phyloP scores from a whole-genome alignment of 35 echinoderm and acorn worm genomes.

The Antedon bifida region DNA sequence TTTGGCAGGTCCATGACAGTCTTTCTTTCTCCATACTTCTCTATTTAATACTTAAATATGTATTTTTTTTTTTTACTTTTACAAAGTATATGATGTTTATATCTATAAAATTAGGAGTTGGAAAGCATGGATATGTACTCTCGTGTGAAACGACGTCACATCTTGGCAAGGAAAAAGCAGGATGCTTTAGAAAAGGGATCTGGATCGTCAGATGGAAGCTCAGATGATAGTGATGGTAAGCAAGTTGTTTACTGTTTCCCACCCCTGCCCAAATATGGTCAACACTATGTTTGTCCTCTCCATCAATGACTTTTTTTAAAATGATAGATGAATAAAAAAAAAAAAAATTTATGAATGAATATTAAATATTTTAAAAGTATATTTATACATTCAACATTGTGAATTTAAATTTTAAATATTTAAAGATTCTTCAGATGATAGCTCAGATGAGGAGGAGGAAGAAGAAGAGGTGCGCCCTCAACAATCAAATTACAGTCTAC shows the following conservation, averaged over 20 bases:
- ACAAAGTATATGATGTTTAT: too few species aligned
- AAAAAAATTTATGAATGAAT: background rate
- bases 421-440: constrained; percentile 4
- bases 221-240: constrained; percentile 13
- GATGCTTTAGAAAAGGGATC: background rate
- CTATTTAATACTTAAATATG: too few species aligned
- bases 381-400: too few species aligned
- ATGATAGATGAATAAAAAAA: too few species aligned
- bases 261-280: background rate
- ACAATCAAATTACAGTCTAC: constrained; percentile 8
- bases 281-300: background rate
- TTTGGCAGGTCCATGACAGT: too few species aligned
- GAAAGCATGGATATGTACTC: constrained; percentile 64
- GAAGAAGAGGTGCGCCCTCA: constrained; percentile 12
- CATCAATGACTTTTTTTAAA: background rate
- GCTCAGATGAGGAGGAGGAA: constrained; percentile 6
- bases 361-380: too few species aligned
- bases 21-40: too few species aligned
- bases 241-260: background rate
- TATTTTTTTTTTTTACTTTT: too few species aligned
- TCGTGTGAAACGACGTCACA: constrained; percentile 62
- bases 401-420: background rate
- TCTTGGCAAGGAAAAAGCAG: constrained; percentile 19
- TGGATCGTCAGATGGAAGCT: background rate
- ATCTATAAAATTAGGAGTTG: constrained; percentile 5